phyloP scores from a whole-genome alignment of 2,888 invertebrate genomes.

The Rambutsinella grinnellia region DNA sequence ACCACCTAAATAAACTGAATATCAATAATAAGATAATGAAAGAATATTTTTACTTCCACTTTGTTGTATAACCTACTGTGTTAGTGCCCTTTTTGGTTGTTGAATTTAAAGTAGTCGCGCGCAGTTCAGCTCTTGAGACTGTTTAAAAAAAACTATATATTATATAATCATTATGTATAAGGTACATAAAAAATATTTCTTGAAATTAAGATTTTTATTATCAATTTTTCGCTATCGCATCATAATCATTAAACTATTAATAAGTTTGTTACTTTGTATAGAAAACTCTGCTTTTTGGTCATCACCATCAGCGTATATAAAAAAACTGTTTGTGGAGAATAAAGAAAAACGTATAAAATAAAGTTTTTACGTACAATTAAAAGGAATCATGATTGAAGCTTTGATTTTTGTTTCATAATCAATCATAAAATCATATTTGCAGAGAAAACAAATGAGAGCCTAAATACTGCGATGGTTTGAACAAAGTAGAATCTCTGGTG shows the following conservation, averaged over 20 bases:
- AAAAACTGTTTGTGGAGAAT: too few relatives aligned
- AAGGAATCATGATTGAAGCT: too few relatives aligned
- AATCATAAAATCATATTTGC: too few relatives aligned
- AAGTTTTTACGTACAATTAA: too few relatives aligned
- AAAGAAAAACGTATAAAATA: too few relatives aligned
- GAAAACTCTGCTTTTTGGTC: constrained; percentile 57
- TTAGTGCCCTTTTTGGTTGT: constrained; percentile 59
- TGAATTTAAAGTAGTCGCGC: constrained; percentile 56
- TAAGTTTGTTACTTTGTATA: constrained; percentile 59
- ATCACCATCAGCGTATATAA: too few relatives aligned
- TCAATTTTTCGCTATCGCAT: constrained; percentile 54
- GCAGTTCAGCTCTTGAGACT: constrained; percentile 60
- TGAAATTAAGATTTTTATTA: constrained; percentile 52
- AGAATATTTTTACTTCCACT: constrained; percentile 8
- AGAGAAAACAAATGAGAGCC: too few relatives aligned
- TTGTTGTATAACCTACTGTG: constrained; percentile 31
- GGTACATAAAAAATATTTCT: constrained; percentile 35
- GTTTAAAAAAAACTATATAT: constrained; percentile 50
- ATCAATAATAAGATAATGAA: neutral
- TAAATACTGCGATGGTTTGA: too few relatives aligned
- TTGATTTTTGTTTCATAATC: too few relatives aligned
- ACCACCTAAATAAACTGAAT: constrained; percentile 1
- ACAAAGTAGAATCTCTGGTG: too few relatives aligned
- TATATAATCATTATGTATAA: constrained; percentile 24
- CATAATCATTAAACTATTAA: constrained; percentile 7